A percentile compares a stretch with the other conserved stretches of the same genome.
These are phyloP conservation scores for Cercocebus atys DNA, from an alignment of 2,113 vertebrate species.

Conservation along the genomic window DNA sequence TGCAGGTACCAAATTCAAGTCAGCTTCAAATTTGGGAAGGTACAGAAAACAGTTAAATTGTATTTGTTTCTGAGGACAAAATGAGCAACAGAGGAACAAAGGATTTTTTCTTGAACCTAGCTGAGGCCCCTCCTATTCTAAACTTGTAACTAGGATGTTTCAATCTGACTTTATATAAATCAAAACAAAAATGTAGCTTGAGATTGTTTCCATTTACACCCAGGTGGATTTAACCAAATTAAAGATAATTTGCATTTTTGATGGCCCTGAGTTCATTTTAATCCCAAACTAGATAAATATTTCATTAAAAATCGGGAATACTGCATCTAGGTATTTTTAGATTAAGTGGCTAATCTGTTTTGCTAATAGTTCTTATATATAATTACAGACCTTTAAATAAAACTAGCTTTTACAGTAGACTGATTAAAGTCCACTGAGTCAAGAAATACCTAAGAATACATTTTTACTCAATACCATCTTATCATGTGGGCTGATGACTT, in stretches of 20 bases:
- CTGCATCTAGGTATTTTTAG: constrained; percentile 35
- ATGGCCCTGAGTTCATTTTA: constrained; percentile 3
- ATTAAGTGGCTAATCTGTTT: constrained; percentile 40
- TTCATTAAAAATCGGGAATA: constrained; percentile 29
- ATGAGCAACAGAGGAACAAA: constrained; percentile 15
- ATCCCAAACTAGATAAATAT: constrained; percentile 40
- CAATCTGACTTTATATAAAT: constrained; percentile 17
- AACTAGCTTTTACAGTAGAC: background rate
- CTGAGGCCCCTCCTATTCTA: background rate
- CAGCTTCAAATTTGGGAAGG: constrained; percentile 2
- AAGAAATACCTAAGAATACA: constrained; percentile 23
- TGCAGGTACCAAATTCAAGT: background rate
- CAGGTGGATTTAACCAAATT: constrained; percentile 28
- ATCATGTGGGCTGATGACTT: background rate
- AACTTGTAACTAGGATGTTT: background rate
- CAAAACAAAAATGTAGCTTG: constrained; percentile 39
- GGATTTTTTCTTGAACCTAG: background rate
- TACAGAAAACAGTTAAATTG: background rate
- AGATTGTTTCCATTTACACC: constrained; percentile 8
- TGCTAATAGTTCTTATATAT: background rate
- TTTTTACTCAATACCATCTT: background rate
- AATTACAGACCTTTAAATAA: constrained; percentile 7
- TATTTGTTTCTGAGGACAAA: constrained; percentile 24
- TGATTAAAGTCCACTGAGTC: constrained; percentile 27
- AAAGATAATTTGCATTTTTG: background rate